A percentile compares a stretch with the other conserved stretches of the same genome.
phyloP scores from a whole-genome alignment of 1,140 invertebrate genomes.

The Periplaneta americana region DNA sequence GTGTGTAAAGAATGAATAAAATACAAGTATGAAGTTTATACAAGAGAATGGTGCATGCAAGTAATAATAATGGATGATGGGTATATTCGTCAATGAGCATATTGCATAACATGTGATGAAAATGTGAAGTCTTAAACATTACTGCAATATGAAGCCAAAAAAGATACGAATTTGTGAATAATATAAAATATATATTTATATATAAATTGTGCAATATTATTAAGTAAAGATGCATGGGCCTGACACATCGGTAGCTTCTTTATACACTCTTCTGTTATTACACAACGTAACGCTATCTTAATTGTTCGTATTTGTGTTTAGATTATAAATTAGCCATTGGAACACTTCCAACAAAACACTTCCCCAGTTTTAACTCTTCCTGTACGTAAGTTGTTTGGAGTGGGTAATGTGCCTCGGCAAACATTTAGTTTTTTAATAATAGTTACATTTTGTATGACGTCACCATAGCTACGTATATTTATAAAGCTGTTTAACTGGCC shows the following conservation, averaged over 20 bases:
- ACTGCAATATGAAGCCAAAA: background rate
- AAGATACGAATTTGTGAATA: background rate
- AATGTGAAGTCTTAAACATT: background rate
- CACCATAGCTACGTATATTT: no score
- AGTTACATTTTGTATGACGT: no score
- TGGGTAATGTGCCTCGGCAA: background rate
- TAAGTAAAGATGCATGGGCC: background rate
- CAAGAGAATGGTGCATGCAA: background rate
- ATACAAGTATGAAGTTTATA: background rate
- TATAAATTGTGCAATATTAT: background rate
- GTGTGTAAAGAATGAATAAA: background rate
- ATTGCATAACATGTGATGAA: background rate
- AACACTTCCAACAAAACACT: background rate
- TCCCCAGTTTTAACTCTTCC: background rate
- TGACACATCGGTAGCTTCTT: background rate
- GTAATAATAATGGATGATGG: background rate
- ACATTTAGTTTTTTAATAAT: no score
- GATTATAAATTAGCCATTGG: background rate
- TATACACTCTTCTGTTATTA: background rate
- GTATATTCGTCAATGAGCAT: background rate
- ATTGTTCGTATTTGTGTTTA: background rate
- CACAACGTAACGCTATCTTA: background rate
- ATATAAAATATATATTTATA: background rate
- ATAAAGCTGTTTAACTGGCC: no score
- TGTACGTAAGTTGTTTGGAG: background rate